Percentiles rank a stretch among this genome's conserved stretches.
These are phyloP conservation scores for Paedocypris sp. DNA, from an alignment of 2,113 vertebrate genomes.

Conservation along the genomic window DNA sequence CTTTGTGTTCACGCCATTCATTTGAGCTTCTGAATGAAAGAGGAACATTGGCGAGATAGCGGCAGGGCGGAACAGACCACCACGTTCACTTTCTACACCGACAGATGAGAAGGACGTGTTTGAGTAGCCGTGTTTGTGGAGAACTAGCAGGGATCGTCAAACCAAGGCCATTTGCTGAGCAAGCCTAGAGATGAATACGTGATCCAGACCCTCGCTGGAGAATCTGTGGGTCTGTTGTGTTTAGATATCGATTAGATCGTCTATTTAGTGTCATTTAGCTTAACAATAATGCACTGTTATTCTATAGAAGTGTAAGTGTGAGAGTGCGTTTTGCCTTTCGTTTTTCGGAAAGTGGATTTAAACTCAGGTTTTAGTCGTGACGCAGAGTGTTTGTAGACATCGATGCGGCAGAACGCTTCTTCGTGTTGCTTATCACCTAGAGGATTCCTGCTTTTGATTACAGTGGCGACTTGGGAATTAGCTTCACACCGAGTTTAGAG, in stretches of 20 bases:
- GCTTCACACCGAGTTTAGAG: too few species aligned
- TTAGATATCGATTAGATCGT: constrained; percentile 11
- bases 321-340: constrained; percentile 6
- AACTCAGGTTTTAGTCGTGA: constrained; percentile 35
- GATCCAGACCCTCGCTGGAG: constrained; percentile 16
- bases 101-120: not conserved
- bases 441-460: too few species aligned
- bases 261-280: constrained; percentile 18
- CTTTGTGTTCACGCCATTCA: constrained; percentile 6
- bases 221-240: not conserved
- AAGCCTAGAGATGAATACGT: constrained; percentile 5
- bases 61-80: not conserved
- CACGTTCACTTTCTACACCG: not conserved
- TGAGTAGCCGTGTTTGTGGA: constrained; percentile 27
- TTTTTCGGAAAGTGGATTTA: constrained; percentile 12
- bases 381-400: too few species aligned
- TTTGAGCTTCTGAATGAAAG: not conserved
- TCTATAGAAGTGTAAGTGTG: too few species aligned
- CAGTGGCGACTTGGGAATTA: too few species aligned
- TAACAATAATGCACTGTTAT: constrained; percentile 19
- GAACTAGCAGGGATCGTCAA: constrained; percentile 14
- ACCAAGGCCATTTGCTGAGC: constrained; percentile 4
- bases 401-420: too few species aligned
- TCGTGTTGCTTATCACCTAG: too few species aligned
- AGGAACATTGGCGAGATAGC: not conserved